Evolutionary conservation across 2,888 invertebrate species (phyloP), one percentile per base, ranked within the genome.

Genomic region (Torymus aiolomorphi): DNA sequence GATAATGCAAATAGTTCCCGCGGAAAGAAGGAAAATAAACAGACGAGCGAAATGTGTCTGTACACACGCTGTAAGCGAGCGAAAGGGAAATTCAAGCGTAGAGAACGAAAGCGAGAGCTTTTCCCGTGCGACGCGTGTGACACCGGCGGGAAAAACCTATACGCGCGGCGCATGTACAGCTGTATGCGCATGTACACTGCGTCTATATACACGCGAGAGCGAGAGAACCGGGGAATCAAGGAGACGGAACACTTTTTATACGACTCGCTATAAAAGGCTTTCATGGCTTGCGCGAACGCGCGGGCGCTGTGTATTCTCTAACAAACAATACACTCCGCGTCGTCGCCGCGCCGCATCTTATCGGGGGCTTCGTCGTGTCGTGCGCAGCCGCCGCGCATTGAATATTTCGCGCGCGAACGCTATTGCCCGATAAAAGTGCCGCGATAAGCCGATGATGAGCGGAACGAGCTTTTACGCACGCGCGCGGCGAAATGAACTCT

Each of bases 361-460:
- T 78, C 78, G 67, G 24, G 31, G 65, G 49, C 57, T 74, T 31
- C 56, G 49, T 8, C 5, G 24, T 52, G 61, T 61, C 20, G 20
- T 20, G 20, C 20, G 20, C 20, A 3, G 8, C 31, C 3, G 31
- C 31, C 63, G 31, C 42, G 62, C 78, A 76, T 79, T 76, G 66
- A 79, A 81, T 81, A 74, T 77, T 77, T 52, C 59, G 12, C 72
- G 16, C 49, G 66, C 69, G 49, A 62, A 71, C 24, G 54, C 31
- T 62, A 73, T 67, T 72, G 63, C 57, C 49, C 81, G 76, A 81
- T 73, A 65, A 76, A 81, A 79, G 72, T 74, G 70, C 66, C 59
- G 63, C 67, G 79, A 79, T 81, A 76, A 81, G 62, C 54, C 67
- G 69, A 49, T 24, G 66, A 69, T 79, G 79, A 78, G 72, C 72